Conservation (phyloP, 1,140 invertebrate genomes). For the Sycobia sp. region DNA sequence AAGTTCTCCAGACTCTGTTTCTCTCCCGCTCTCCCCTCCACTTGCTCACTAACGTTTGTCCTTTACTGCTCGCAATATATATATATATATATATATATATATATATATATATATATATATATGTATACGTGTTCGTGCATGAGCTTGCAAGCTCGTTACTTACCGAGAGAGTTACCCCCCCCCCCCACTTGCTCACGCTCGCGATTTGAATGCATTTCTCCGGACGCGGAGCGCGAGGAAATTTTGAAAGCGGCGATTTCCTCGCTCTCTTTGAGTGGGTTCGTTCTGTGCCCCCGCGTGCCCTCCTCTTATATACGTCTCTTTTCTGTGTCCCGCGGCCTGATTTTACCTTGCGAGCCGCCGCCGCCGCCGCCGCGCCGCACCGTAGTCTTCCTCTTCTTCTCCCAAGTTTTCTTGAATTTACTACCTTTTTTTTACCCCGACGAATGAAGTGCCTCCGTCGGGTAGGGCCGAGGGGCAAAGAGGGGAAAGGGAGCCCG, state of each 20-base stretch:
- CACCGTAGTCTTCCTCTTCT: neutral
- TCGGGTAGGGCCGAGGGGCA: neutral
- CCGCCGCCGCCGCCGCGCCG: too few species aligned
- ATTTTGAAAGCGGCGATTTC: constrained; percentile 34
- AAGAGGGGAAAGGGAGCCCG: constrained; percentile 24
- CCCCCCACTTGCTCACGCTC: too few species aligned
- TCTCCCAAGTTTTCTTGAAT: neutral
- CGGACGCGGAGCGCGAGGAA: neutral
- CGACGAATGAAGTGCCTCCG: neutral
- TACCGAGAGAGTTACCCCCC: too few species aligned
- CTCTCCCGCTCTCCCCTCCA: constrained; percentile 2
- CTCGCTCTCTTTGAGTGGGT: neutral
- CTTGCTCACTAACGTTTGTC: constrained; percentile 11
- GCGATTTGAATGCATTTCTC: constrained; percentile 29
- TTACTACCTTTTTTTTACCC: too few species aligned
- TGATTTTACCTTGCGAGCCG: too few species aligned
- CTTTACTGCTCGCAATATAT: constrained; percentile 25
- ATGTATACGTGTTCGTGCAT: neutral
- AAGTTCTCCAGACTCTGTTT: constrained; percentile 35
- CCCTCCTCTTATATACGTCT: too few species aligned
- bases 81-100: too few species aligned
- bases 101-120: too few species aligned
- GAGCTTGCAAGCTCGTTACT: constrained; percentile 35
- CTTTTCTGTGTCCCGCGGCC: too few species aligned
- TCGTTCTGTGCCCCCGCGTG: too few species aligned